Evolutionary conservation across 2,113 vertebrate genomes (phyloP), one percentile per base, ranked within the genome.

Genomic region (Orycteropus afer): DNA sequence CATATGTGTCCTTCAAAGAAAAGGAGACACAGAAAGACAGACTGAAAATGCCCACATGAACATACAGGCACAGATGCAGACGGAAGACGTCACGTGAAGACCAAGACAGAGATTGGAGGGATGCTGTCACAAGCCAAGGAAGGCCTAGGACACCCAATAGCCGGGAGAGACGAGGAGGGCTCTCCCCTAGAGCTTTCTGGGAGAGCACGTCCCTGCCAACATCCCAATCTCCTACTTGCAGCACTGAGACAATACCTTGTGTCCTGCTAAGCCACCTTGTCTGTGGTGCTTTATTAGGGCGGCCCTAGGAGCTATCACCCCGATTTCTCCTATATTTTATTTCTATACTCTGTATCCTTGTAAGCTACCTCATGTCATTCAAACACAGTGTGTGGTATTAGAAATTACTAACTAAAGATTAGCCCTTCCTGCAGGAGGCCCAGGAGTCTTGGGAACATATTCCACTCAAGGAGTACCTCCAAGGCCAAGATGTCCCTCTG

Each of bases 321-420:
- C 79, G 18, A 0, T 13, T 11, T 53, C 20, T 32, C 23, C 40
- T 1, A 0, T 9, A 20, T 7, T 45, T 25, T 37, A 17, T n/a
- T 2, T 13, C 2, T 13, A 53, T 20, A 3, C 13, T 1, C 0
- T 17, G 3, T 25, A 22, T 22, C 14, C 34, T n/a, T 20, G 6
- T 45, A 57, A 85, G 22, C 32, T 5, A n/a, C 13, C 40, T 23
- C 7, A 14, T 7, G 25, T 22, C 61, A 3, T 34, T 63, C 55
- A 86, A 86, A 42, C 8, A 17, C n/a, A 86, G 12, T 15, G 0
- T 27, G 1, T 7, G 42, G 55, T 57, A 29, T 59, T 37, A 25
- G 11, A 61, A 74, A 29, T 27, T 10, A 22, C 47, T 3, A 14
- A 37, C 14, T n/a, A 63, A 47, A 32, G 45, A 53, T 34, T 32